These are phyloP conservation scores for Sphinx pinastri DNA, from an alignment of 2,888 invertebrate genomes.

Conservation along the genomic window DNA sequence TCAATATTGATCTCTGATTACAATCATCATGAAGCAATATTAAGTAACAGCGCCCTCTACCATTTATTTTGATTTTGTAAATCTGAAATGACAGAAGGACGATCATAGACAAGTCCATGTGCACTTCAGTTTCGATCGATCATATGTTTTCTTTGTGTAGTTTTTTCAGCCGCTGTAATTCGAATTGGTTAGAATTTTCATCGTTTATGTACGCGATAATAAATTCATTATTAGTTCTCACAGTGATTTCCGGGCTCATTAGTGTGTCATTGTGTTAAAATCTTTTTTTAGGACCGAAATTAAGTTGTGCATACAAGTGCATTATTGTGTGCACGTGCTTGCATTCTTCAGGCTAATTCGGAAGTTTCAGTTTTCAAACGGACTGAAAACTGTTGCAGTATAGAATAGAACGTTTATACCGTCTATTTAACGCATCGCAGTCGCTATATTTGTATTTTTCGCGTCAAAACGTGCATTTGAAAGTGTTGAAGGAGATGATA, in stretches of 20 bases:
- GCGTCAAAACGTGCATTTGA: constrained; percentile 54
- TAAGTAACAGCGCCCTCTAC: constrained; percentile 15
- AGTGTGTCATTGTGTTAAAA: constrained; percentile 34
- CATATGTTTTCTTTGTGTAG: constrained; percentile 84
- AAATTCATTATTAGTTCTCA: constrained; percentile 37
- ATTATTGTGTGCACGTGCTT: constrained; percentile 79
- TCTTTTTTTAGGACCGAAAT: constrained; percentile 43
- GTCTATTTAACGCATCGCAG: constrained; percentile 16
- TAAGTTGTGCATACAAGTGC: constrained; percentile 64
- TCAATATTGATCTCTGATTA: not conserved
- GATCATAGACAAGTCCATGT: constrained; percentile 78
- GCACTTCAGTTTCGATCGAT: constrained; percentile 82
- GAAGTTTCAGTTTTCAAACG: constrained; percentile 57
- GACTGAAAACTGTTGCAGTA: constrained; percentile 42
- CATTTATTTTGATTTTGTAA: not conserved
- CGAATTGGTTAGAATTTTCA: constrained; percentile 75
- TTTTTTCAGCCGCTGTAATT: constrained; percentile 82
- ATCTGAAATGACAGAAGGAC: constrained; percentile 52
- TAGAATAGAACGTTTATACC: constrained; percentile 36
- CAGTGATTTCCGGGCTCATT: constrained; percentile 36
- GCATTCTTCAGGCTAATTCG: constrained; percentile 74
- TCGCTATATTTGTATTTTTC: constrained; percentile 39
- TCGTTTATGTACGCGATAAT: constrained; percentile 45
- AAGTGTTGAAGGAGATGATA: constrained; percentile 59
- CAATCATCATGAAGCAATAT: not conserved